Conservation (phyloP, 2,888 invertebrate species). For the Ceraclea dissimilis region DNA sequence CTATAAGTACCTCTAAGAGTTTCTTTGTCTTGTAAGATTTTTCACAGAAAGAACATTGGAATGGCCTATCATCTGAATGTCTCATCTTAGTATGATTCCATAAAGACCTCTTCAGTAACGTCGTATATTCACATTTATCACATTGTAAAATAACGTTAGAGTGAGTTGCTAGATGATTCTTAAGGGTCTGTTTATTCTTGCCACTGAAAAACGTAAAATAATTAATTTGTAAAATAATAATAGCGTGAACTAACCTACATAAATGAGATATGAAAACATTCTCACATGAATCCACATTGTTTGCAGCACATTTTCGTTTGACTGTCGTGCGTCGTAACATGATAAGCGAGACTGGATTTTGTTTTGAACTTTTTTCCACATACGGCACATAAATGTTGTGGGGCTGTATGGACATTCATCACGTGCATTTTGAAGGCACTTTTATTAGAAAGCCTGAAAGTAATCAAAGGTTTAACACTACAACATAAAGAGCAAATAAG, state of each 20-base stretch:
- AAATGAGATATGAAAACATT: too few species aligned
- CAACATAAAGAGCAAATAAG: too few species aligned
- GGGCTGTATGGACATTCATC: not conserved
- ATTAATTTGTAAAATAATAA: too few species aligned
- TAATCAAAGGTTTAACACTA: too few species aligned
- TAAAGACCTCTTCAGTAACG: not conserved
- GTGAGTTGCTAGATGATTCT: not conserved
- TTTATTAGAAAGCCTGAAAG: not conserved
- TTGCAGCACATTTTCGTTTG: slow-evolving; percentile 13
- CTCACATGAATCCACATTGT: slow-evolving; percentile 17
- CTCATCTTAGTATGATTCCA: slow-evolving; percentile 15
- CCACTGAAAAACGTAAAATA: not conserved
- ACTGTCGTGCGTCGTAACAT: slow-evolving; percentile 15
- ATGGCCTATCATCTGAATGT: slow-evolving; percentile 23
- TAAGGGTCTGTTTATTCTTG: not conserved
- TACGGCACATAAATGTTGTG: not conserved
- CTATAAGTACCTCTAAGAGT: slow-evolving; percentile 14
- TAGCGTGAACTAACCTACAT: too few species aligned
- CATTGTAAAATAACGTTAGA: slow-evolving; percentile 9
- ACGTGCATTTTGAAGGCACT: not conserved
- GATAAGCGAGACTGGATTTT: not conserved
- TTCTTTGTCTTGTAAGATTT: slow-evolving; percentile 21
- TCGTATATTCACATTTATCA: slow-evolving; percentile 16
- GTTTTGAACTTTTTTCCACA: slow-evolving; percentile 3
- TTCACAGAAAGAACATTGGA: slow-evolving; percentile 19